These are phyloP conservation scores for Ips nitidus DNA, from an alignment of 1,140 invertebrate genomes.

Conservation along the genomic window DNA sequence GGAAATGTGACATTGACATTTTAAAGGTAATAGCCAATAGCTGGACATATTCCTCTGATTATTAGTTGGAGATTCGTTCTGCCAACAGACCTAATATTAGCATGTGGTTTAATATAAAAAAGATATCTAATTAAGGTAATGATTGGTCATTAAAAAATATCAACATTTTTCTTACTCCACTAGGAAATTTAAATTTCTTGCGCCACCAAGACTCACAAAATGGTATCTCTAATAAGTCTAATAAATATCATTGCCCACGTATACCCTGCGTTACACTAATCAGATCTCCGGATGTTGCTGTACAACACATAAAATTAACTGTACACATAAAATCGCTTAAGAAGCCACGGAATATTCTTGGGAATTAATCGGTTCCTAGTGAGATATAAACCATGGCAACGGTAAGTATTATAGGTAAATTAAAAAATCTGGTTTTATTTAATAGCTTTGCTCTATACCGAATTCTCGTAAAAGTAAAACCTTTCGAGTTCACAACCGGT, in stretches of 20 bases:
- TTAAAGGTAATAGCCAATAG: too few species aligned
- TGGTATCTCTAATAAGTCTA: too few species aligned
- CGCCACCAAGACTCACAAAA: too few species aligned
- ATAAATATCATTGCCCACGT: neutral
- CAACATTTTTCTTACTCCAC: too few species aligned
- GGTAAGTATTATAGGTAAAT: slow-evolving; percentile 2
- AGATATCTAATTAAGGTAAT: too few species aligned
- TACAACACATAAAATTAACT: neutral
- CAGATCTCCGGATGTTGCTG: neutral
- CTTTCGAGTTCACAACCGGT: slow-evolving; percentile 33
- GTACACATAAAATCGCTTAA: slow-evolving; percentile 5
- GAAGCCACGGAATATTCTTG: neutral
- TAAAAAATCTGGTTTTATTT: slow-evolving; percentile 34
- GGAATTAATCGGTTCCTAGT: neutral
- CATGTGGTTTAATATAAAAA: too few species aligned
- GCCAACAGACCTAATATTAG: too few species aligned
- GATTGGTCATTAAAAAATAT: too few species aligned
- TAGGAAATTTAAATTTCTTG: too few species aligned
- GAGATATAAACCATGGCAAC: slow-evolving; percentile 1
- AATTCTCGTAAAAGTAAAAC: slow-evolving; percentile 35
- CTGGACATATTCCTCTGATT: too few species aligned
- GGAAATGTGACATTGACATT: too few species aligned
- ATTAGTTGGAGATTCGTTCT: too few species aligned
- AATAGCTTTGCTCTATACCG: slow-evolving; percentile 29
- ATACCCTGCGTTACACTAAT: neutral